These are phyloP conservation scores for Colinus virginianus DNA, from an alignment of 2,113 vertebrate species.

Conservation along the genomic window DNA sequence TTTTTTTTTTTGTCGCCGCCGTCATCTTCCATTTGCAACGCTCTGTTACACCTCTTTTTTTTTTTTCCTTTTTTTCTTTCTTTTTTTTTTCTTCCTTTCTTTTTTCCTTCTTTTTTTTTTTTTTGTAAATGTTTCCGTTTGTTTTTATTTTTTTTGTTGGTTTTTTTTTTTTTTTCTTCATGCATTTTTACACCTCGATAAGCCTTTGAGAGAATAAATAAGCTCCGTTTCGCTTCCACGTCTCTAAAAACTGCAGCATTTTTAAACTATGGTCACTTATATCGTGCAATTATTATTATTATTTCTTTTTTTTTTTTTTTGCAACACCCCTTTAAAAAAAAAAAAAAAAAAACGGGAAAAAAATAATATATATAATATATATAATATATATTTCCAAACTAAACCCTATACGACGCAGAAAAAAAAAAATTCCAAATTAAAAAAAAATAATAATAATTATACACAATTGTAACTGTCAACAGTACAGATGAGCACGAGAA, in stretches of 20 bases:
- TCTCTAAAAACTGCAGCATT: slow-evolving; percentile 96
- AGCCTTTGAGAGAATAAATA: slow-evolving; percentile 91
- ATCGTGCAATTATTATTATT: slow-evolving; percentile 80
- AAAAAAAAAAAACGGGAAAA: slow-evolving; percentile 70
- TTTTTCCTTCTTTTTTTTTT: slow-evolving; percentile 74
- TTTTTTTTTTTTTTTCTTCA: slow-evolving; percentile 65
- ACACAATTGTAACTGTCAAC: slow-evolving; percentile 92
- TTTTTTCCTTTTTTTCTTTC: slow-evolving; percentile 77
- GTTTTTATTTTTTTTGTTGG: slow-evolving; percentile 9
- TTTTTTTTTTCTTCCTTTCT: slow-evolving; percentile 78
- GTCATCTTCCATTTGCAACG: slow-evolving; percentile 79
- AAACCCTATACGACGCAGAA: slow-evolving; percentile 83
- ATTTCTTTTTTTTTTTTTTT: slow-evolving; percentile 57
- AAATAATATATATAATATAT: slow-evolving; percentile 74
- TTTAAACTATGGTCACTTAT: slow-evolving; percentile 79
- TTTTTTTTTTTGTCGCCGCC: slow-evolving; percentile 20
- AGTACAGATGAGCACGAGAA: slow-evolving; percentile 90
- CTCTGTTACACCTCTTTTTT: not conserved
- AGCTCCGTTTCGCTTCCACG: slow-evolving; percentile 83
- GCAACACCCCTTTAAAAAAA: slow-evolving; percentile 81
- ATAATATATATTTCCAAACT: slow-evolving; percentile 78
- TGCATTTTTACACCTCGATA: slow-evolving; percentile 79
- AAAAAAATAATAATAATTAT: slow-evolving; percentile 79
- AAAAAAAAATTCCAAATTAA: slow-evolving; percentile 74
- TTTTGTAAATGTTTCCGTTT: slow-evolving; percentile 55